Percentiles rank a stretch among this genome's conserved stretches.
These are phyloP conservation scores for Rhopalosiphum padi DNA, from an alignment of 1,140 invertebrate genomes.

Conservation along the genomic window DNA sequence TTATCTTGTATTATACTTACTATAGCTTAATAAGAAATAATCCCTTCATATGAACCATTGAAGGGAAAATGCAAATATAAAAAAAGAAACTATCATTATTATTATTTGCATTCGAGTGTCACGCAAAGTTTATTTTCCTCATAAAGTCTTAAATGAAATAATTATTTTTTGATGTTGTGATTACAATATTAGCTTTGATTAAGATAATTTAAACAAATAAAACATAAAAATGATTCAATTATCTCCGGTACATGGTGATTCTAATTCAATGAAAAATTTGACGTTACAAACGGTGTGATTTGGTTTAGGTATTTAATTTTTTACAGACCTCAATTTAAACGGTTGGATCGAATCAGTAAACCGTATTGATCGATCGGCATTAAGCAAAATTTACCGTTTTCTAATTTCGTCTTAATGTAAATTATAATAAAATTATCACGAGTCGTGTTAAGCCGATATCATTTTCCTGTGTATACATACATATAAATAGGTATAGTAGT, in stretches of 20 bases:
- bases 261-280: not conserved
- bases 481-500: no score
- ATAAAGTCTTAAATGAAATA: not conserved
- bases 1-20: no score
- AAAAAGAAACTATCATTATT: not conserved
- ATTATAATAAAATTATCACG: no score
- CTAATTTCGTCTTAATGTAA: no score
- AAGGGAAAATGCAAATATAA: not conserved
- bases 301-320: not conserved
- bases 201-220: not conserved
- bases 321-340: not conserved
- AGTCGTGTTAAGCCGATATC: no score
- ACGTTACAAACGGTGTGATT: no score
- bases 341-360: no score
- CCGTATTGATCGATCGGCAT: no score
- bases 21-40: no score
- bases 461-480: no score
- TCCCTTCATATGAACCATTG: no score
- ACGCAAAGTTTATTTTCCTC: not conserved
- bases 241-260: not conserved
- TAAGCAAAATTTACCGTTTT: no score
- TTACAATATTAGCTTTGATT: not conserved
- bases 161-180: not conserved
- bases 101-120: not conserved
- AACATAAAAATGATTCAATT: not conserved